Evolutionary conservation across 2,888 invertebrate genomes (phyloP).

Genomic region (Aphidoletes aphidimyza): DNA sequence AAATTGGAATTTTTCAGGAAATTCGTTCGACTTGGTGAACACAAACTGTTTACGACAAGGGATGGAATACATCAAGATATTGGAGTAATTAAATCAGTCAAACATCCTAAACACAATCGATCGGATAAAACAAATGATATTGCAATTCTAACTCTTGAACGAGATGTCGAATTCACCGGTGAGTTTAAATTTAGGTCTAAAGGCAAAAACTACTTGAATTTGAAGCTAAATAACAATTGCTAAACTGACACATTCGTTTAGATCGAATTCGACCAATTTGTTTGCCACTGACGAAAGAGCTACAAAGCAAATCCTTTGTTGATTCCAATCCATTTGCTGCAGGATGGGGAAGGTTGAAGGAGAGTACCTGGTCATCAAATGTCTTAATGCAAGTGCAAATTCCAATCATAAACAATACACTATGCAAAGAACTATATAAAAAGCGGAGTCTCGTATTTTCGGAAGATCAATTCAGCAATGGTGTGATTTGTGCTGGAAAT

Average conservation of each 20-base stretch:
- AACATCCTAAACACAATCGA: constrained; percentile 74
- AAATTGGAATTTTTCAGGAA: neutral
- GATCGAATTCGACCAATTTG: constrained; percentile 79
- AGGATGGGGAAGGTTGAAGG: constrained; percentile 69
- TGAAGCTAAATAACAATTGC: no score
- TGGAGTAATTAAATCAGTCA: constrained; percentile 69
- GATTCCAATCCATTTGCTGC: constrained; percentile 75
- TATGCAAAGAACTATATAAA: constrained; percentile 68
- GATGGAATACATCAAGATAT: constrained; percentile 72
- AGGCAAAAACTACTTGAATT: neutral
- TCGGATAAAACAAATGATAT: constrained; percentile 78
- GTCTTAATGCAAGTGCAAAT: constrained; percentile 76
- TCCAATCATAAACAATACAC: constrained; percentile 74
- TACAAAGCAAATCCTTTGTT: constrained; percentile 70
- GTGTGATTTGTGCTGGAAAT: constrained; percentile 64
- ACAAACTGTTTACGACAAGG: constrained; percentile 73
- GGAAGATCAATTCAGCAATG: constrained; percentile 63
- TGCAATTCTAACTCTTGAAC: constrained; percentile 75
- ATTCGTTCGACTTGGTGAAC: constrained; percentile 58
- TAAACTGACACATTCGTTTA: no score
- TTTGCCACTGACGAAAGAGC: constrained; percentile 71
- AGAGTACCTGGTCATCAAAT: constrained; percentile 75
- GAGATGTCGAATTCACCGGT: constrained; percentile 71
- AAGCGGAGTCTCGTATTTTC: constrained; percentile 60
- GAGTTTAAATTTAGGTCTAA: constrained; percentile 59